These are phyloP conservation scores for Pygmarrhopalites habei DNA, from an alignment of 1,140 invertebrate species.

Conservation along the genomic window DNA sequence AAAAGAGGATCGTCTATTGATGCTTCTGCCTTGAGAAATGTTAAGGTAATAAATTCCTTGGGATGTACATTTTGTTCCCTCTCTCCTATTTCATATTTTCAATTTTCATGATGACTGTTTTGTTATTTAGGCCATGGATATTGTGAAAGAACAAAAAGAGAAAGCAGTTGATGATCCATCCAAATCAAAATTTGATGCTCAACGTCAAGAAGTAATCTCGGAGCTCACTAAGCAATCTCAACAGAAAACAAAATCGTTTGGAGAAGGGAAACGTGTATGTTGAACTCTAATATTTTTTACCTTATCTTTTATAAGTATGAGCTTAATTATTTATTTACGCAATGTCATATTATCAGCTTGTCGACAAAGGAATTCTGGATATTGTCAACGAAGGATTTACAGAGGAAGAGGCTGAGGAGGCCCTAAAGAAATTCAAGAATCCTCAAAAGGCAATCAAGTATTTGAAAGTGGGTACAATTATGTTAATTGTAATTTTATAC, in stretches of 20 bases:
- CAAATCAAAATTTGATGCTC: constrained; percentile 28
- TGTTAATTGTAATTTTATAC: neutral
- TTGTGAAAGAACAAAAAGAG: constrained; percentile 24
- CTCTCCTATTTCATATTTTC: too few species aligned
- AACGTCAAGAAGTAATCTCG: constrained; percentile 26
- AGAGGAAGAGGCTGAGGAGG: constrained; percentile 25
- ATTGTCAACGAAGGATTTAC: constrained; percentile 28
- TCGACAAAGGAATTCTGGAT: constrained; percentile 26
- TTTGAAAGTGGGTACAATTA: constrained; percentile 20
- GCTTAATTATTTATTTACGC: too few species aligned
- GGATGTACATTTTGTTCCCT: neutral
- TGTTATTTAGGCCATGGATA: constrained; percentile 25
- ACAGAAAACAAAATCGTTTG: neutral
- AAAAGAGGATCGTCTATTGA: constrained; percentile 4
- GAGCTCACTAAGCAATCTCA: constrained; percentile 3
- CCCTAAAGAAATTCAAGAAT: constrained; percentile 26
- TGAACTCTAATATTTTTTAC: neutral
- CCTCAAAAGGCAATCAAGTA: constrained; percentile 22
- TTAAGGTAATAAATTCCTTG: constrained; percentile 17
- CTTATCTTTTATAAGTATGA: too few species aligned
- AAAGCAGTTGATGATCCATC: neutral
- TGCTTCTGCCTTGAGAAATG: constrained; percentile 17
- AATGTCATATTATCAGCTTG: neutral
- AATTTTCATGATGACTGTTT: neutral
- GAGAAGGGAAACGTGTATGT: neutral